These are phyloP conservation scores for Odontomachus brunneus DNA, from an alignment of 1,140 invertebrate genomes.

Conservation along the genomic window DNA sequence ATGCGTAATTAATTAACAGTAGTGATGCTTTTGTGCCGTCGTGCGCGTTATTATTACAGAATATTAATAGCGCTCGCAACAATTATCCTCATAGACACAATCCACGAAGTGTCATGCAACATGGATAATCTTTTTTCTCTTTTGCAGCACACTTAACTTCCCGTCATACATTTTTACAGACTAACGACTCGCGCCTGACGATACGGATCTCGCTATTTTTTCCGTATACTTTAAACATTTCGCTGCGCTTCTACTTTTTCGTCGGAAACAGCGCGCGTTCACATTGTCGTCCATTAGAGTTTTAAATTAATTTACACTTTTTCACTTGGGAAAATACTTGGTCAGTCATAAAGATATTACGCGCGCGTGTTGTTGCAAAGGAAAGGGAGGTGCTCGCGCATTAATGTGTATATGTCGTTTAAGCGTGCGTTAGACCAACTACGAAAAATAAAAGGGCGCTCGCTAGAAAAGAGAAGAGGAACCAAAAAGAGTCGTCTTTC, in stretches of 20 bases:
- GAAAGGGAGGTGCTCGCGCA: not conserved
- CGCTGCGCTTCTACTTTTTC: not conserved
- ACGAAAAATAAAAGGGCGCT: conserved; percentile 7
- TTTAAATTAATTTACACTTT: not conserved
- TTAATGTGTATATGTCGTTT: conserved; percentile 29
- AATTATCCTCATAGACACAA: conserved; percentile 11
- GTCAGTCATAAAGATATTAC: conserved; percentile 6
- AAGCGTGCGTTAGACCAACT: conserved; percentile 2
- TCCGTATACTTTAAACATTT: not conserved
- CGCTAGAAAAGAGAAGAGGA: not conserved
- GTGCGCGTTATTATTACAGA: not conserved
- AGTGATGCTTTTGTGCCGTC: conserved; percentile 20
- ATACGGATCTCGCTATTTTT: not conserved
- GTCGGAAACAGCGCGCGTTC: not conserved
- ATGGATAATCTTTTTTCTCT: not conserved
- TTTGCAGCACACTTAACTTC: not conserved
- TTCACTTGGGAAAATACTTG: not conserved
- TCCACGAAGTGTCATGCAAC: not conserved
- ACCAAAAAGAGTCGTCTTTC: conserved; percentile 34
- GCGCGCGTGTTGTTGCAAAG: not conserved
- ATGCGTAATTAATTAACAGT: conserved; percentile 36
- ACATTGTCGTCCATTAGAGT: conserved; percentile 3
- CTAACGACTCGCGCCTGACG: no score
- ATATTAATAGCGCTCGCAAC: conserved; percentile 14
- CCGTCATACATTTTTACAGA: no score